phyloP scores from a whole-genome alignment of 2,113 vertebrate species.

The Oryzias melastigma region DNA sequence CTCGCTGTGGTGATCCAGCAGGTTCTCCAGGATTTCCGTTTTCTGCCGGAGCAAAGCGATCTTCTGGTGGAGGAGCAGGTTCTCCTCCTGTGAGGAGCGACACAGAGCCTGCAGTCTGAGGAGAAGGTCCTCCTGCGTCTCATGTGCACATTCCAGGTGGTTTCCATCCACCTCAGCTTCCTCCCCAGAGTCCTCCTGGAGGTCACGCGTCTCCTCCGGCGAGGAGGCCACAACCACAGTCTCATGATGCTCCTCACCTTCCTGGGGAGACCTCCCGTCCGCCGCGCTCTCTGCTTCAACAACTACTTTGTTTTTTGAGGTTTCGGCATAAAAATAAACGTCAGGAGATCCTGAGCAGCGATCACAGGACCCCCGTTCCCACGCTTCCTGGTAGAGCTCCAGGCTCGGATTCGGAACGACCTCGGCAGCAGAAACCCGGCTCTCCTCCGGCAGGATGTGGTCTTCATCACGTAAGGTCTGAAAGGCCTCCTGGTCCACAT shows the following conservation, averaged over 20 bases:
- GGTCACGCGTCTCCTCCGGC: slow-evolving; percentile 26
- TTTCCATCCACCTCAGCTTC: slow-evolving; percentile 35
- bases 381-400: not conserved
- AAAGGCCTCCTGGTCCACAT: not conserved
- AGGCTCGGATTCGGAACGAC: not conserved
- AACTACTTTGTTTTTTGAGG: not conserved
- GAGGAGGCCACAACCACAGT: not conserved
- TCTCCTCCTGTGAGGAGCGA: slow-evolving; percentile 67
- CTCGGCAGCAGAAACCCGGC: not conserved
- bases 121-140: slow-evolving; percentile 44
- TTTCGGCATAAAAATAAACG: not conserved
- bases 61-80: slow-evolving; percentile 65
- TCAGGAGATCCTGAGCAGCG: not conserved
- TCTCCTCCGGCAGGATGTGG: not conserved
- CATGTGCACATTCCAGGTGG: slow-evolving; percentile 51
- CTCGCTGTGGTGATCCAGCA: slow-evolving; percentile 43
- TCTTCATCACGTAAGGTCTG: not conserved
- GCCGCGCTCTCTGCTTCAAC: not conserved
- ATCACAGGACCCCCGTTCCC: not conserved
- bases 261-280: slow-evolving; percentile 4
- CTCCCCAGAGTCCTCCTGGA: not conserved
- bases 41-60: slow-evolving; percentile 74
- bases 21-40: slow-evolving; percentile 62
- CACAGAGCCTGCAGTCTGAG: slow-evolving; percentile 66
- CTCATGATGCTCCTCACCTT: slow-evolving; percentile 33